Conservation (phyloP, 2,888 invertebrate genomes). For the Apamea crenata region DNA sequence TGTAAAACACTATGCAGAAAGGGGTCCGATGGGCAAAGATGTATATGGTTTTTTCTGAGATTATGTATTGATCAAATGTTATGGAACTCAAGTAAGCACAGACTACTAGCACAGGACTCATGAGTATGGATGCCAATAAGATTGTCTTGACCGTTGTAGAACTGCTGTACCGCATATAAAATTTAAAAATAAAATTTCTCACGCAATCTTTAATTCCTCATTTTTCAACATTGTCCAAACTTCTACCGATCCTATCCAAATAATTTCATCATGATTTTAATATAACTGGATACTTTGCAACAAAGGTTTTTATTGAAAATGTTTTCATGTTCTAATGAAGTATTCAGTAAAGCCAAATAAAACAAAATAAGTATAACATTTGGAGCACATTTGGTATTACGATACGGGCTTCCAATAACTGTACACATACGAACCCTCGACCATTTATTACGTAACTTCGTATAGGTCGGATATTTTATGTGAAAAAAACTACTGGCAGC, state of each 20-base stretch:
- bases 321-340: slow-evolving; percentile 7
- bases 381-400: slow-evolving; percentile 14
- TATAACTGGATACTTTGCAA: neutral
- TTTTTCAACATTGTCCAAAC: slow-evolving; percentile 2
- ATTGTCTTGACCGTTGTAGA: neutral
- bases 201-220: neutral
- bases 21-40: too few relatives aligned
- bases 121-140: neutral
- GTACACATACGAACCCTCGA: neutral
- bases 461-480: slow-evolving; percentile 23
- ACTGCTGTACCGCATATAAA: neutral
- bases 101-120: neutral
- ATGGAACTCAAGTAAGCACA: neutral
- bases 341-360: slow-evolving; percentile 3
- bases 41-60: neutral
- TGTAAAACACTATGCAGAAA: neutral
- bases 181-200: neutral
- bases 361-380: slow-evolving; percentile 15
- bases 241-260: neutral
- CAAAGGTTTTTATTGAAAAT: slow-evolving; percentile 7
- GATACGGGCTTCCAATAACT: slow-evolving; percentile 28
- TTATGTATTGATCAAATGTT: neutral
- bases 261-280: neutral
- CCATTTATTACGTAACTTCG: slow-evolving; percentile 32
- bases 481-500: slow-evolving; percentile 37